phyloP scores from a whole-genome alignment of 2,113 vertebrate species.

The Clarias batrachus region DNA sequence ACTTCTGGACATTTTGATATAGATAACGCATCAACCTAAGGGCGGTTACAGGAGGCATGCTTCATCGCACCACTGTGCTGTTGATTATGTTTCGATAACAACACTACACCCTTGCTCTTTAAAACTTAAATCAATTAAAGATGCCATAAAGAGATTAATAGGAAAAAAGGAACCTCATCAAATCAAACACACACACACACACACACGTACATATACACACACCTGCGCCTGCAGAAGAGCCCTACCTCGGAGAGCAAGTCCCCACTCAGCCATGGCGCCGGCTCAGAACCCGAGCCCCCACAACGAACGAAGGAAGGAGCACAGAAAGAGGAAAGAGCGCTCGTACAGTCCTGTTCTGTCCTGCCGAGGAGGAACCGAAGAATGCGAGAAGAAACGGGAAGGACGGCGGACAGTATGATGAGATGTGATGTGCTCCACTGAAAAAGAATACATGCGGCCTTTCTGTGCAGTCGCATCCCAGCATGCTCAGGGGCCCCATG shows the following conservation, averaged over 20 bases:
- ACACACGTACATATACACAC: not conserved
- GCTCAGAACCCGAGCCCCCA: not conserved
- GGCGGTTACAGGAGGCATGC: not conserved
- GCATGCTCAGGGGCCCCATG: constrained; percentile 48
- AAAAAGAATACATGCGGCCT: constrained; percentile 56
- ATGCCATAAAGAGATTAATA: not conserved
- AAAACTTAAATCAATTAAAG: not conserved
- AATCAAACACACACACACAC: not conserved
- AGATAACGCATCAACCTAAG: not conserved
- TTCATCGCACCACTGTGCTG: not conserved
- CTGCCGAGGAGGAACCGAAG: constrained; percentile 56
- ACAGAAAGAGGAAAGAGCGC: constrained; percentile 30
- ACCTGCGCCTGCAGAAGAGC: not conserved
- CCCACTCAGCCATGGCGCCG: constrained; percentile 62
- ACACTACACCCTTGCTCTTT: not conserved
- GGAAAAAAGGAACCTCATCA: not conserved
- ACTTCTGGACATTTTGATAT: too few species aligned
- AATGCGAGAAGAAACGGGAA: constrained; percentile 48
- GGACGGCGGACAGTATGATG: constrained; percentile 39
- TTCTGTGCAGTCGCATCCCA: constrained; percentile 57
- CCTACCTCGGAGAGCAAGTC: constrained; percentile 70
- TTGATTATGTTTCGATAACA: not conserved
- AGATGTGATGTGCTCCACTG: constrained; percentile 48
- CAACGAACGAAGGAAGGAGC: constrained; percentile 14
- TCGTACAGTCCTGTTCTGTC: constrained; percentile 57